Percentiles rank a stretch among this genome's conserved stretches.
These are phyloP conservation scores for Drusus annulatus DNA, from an alignment of 1,140 invertebrate genomes.

Conservation along the genomic window DNA sequence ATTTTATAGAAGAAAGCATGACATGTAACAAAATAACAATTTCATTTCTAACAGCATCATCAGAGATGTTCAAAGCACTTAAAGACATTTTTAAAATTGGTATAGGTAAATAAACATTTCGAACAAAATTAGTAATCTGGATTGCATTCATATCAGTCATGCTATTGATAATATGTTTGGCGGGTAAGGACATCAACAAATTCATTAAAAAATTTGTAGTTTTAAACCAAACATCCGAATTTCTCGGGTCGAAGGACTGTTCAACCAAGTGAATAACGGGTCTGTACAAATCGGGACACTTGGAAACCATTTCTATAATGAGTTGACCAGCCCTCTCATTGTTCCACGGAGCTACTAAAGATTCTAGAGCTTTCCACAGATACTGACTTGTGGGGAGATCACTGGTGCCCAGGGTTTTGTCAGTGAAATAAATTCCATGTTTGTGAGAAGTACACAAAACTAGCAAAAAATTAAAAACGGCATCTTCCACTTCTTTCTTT, in stretches of 20 bases:
- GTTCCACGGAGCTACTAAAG: constrained; percentile 77
- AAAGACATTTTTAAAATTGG: constrained; percentile 69
- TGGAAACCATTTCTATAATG: constrained; percentile 76
- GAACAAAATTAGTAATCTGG: constrained; percentile 69
- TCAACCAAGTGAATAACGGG: constrained; percentile 74
- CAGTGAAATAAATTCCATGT: constrained; percentile 78
- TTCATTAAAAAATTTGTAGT: constrained; percentile 71
- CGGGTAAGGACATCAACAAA: constrained; percentile 68
- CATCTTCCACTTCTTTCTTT: constrained; percentile 72
- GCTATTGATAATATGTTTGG: constrained; percentile 64
- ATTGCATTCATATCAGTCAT: constrained; percentile 63
- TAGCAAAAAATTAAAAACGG: constrained; percentile 78
- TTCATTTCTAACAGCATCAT: constrained; percentile 66
- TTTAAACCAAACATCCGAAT: constrained; percentile 74
- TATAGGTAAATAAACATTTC: constrained; percentile 69
- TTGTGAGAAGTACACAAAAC: constrained; percentile 80
- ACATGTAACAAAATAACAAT: constrained; percentile 68
- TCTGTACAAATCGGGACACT: constrained; percentile 82
- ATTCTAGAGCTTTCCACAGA: constrained; percentile 76
- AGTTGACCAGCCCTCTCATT: constrained; percentile 76
- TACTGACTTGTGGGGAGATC: constrained; percentile 75
- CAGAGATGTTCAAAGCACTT: constrained; percentile 63
- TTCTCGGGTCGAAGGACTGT: constrained; percentile 74
- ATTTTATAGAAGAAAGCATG: constrained; percentile 68
- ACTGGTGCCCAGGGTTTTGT: constrained; percentile 73